Evolutionary conservation across 2,797 vertebrate genomes (phyloP).

Genomic region (Dermochelys coriacea): DNA sequence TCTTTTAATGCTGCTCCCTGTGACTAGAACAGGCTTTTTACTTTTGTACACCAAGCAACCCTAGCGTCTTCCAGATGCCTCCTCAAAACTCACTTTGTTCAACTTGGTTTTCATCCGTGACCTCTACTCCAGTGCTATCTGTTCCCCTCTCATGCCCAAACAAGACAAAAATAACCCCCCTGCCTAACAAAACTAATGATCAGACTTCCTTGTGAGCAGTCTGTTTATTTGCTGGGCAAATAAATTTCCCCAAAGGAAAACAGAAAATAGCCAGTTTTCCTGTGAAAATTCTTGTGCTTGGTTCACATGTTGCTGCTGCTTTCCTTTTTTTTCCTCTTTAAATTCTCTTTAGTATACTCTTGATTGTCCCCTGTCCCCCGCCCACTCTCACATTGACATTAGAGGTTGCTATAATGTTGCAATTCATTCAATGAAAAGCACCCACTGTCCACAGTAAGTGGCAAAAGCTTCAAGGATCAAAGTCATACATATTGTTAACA

Average conservation of each 20-base stretch:
- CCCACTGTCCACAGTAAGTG: fast-evolving
- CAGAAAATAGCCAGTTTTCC: neutral
- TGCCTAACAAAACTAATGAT: neutral
- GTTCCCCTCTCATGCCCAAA: conserved; percentile 22
- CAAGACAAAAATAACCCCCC: conserved; percentile 45
- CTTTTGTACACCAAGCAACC: fast-evolving
- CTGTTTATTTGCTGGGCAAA: conserved; percentile 41
- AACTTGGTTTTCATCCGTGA: neutral
- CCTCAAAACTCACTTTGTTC: neutral
- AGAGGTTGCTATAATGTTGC: neutral
- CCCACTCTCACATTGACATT: neutral
- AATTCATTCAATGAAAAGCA: conserved; percentile 5
- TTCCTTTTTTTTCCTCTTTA: neutral
- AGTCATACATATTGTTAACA: conserved; percentile 16
- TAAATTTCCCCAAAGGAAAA: conserved; percentile 1
- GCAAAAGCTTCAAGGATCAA: conserved; percentile 39
- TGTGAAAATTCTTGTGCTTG: neutral
- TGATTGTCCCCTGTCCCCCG: neutral
- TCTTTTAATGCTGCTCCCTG: neutral
- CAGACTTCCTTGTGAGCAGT: conserved; percentile 16
- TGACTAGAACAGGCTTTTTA: fast-evolving
- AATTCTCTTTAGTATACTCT: neutral
- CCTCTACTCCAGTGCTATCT: conserved; percentile 3
- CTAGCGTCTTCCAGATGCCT: neutral
- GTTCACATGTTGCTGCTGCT: neutral